A percentile compares a stretch with the other conserved stretches of the same genome.
phyloP scores from a whole-genome alignment of 2,888 invertebrate species.

The Eilema caniola region DNA sequence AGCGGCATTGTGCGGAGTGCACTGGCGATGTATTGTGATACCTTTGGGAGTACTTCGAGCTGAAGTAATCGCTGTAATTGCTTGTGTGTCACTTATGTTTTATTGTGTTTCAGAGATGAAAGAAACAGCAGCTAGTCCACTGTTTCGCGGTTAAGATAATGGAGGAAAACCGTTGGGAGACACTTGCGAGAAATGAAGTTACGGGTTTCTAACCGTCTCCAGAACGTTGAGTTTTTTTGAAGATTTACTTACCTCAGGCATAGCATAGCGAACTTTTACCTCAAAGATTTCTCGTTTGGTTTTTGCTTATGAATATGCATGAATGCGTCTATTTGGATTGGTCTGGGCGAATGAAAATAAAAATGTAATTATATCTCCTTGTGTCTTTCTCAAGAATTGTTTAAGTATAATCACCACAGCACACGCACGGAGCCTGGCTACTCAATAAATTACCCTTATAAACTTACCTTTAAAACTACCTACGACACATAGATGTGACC shows the following conservation, averaged over 20 bases:
- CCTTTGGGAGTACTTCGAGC: constrained; percentile 41
- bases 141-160: background rate
- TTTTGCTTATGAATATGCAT: too few relatives aligned
- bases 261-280: too few relatives aligned
- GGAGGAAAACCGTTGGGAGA: background rate
- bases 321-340: too few relatives aligned
- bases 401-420: too few relatives aligned
- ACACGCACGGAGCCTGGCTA: too few relatives aligned
- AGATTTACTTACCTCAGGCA: too few relatives aligned
- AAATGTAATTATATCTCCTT: too few relatives aligned
- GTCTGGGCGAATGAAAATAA: too few relatives aligned
- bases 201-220: background rate
- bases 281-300: too few relatives aligned
- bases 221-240: too few relatives aligned
- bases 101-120: constrained; percentile 16
- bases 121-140: constrained; percentile 7
- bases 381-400: too few relatives aligned
- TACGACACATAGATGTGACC: too few relatives aligned
- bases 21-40: constrained; percentile 33
- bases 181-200: background rate
- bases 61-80: constrained; percentile 51
- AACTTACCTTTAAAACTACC: background rate
- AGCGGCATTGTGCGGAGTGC: constrained; percentile 29
- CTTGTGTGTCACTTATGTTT: constrained; percentile 45
- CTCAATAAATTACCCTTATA: background rate